Conservation (phyloP, 1,140 invertebrate species). For the Nylanderia fulva region DNA sequence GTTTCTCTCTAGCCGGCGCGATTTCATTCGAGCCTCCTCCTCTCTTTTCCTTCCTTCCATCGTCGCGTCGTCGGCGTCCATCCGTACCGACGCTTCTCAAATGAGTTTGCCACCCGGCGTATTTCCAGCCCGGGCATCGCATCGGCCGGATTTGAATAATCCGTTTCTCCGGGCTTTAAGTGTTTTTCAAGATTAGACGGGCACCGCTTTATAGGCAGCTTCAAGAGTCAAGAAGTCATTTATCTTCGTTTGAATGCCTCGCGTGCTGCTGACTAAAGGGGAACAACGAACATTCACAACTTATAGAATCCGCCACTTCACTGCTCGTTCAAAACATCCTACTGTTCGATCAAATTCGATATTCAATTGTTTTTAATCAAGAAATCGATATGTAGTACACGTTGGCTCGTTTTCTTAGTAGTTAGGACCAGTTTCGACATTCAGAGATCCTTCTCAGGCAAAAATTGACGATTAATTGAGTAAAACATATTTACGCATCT, state of each 20-base stretch:
- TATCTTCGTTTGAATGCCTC: slow-evolving; percentile 75
- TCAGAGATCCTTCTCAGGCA: too few species aligned
- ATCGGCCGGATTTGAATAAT: slow-evolving; percentile 74
- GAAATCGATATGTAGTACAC: too few species aligned
- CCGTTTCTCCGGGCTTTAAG: slow-evolving; percentile 74
- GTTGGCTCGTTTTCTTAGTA: too few species aligned
- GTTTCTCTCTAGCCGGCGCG: background rate
- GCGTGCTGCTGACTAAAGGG: slow-evolving; percentile 39
- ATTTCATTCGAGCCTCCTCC: slow-evolving; percentile 23
- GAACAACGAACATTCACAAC: slow-evolving; percentile 15
- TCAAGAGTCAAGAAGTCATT: slow-evolving; percentile 69
- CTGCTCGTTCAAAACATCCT: background rate
- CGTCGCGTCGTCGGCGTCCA: slow-evolving; percentile 28
- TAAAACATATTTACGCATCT: too few species aligned
- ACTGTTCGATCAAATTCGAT: background rate
- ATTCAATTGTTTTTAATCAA: background rate
- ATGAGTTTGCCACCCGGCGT: slow-evolving; percentile 72
- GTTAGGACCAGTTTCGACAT: too few species aligned
- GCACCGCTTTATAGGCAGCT: slow-evolving; percentile 68
- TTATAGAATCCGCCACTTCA: slow-evolving; percentile 7
- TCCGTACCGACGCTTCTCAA: slow-evolving; percentile 54
- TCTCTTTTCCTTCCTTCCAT: slow-evolving; percentile 46
- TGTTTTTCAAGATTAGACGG: slow-evolving; percentile 76
- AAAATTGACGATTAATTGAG: too few species aligned
- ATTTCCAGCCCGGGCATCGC: slow-evolving; percentile 61